Base-by-base conservation (phyloP, 2,113 vertebrate species). In the Zosterops borbonicus region DNA sequence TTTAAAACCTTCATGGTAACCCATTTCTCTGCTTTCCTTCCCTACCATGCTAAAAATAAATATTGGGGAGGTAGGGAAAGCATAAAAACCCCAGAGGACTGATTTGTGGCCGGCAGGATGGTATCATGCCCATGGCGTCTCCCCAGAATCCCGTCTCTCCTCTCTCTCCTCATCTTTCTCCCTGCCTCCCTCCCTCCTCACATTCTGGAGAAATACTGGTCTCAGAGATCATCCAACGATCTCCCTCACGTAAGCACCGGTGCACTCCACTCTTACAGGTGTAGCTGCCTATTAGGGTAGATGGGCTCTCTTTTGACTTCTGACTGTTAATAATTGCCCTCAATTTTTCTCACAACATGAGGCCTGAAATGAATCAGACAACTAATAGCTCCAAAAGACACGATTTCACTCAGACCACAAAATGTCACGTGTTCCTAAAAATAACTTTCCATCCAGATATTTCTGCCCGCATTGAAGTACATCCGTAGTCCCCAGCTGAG, bases 41-140 rank as follows among this genome's bases (percentile, higher is more conserved):
- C 27, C 22, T 9, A 29, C 1, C 3, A 50, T 0, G 0, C 13
- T 83, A 39, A 86, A 70, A 68, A 80, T 8, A 80, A 56, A 64
- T 17, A 19, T 2, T 4, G 8, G 3, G 2, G 13, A 5, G 0
- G 31, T 5, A 1, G 14, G 2, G 14, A 1, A 31, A 37, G 0
- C 14, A 58, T 23, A 46, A 9, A 8, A 78, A 62, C 3, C 9
- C 5, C 4, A 46, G 9, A 12, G 35, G 33, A 87, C 12, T 33
- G 24, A 27, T n/a, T 39, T 5, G 3, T 85, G 14, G 20, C 3
- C 0, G 19, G 25, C 19, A 82, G 37, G 39, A 75, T 46, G 6
- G 17, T 8, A 63, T 11, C 9, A 46, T 9, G 8, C 4, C 17
- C 16, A 25, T 44, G 31, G 3, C 9, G 35, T 39, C 12, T 65